Evolutionary conservation across 2,113 vertebrate species (phyloP), one percentile per base, ranked within the genome.

Genomic region (Elephantulus edwardii): DNA sequence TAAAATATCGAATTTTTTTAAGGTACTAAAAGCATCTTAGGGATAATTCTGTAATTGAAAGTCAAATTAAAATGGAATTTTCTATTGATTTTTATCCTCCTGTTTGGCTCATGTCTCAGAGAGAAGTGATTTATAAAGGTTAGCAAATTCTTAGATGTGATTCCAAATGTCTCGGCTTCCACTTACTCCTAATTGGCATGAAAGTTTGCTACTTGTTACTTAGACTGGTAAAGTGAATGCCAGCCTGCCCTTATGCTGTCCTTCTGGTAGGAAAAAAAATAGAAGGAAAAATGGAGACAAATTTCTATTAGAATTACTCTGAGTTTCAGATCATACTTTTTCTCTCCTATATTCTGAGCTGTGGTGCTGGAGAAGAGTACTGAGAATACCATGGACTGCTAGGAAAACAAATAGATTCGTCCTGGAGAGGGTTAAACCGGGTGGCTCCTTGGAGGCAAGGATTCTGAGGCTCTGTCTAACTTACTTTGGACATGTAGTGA

Each of bases 21-120:
- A 88, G 56, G 22, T 58, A 52, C 9, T 64, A 78, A 54, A 1
- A 85, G 5, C 1, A 58, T 86, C 33, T 54, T 62, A n/a, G 42
- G 30, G 7, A 48, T 2, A 91, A 60, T 75, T 79, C 33, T 76
- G 33, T 50, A 60, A 66, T 12, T 76, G 14, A 85, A 89, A 71
- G 13, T 50, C 52, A 91, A 40, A 79, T 70, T 80, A 92, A 88
- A 56, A 42, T 62, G 16, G 11, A 17, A 83, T 68, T 54, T 74
- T 86, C 24, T 74, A 78, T 40, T 68, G 42, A 72, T 70, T n/a
- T 70, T 35, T 28, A 70, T 44, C 17, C 7, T 84, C 20, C 30
- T 80, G 4, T 88, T 91, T 68, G 46, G 24, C 30, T 92, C 38
- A 50, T n/a, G 28, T 56, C 30, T 93, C 35, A 89, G 91, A 60